phyloP scores from a whole-genome alignment of 2,797 vertebrate genomes.

The Craterocephalus amniculus region DNA sequence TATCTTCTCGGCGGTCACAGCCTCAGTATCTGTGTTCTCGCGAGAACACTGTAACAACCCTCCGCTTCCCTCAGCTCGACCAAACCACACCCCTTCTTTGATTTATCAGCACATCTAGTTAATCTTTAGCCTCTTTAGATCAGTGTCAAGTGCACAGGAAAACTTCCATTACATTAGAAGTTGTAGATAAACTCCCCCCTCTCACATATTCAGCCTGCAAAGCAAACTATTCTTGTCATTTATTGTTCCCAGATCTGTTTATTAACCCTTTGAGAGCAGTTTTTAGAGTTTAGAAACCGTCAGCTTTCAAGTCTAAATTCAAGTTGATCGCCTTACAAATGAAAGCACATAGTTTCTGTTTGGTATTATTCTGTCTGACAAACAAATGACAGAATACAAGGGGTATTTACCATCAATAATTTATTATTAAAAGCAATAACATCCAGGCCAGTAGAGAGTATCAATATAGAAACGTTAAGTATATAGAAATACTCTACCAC shows the following conservation, averaged over 20 bases:
- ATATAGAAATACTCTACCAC: constrained; percentile 5
- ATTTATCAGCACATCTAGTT: constrained; percentile 8
- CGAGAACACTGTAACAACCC: constrained; percentile 53
- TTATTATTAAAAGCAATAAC: constrained; percentile 55
- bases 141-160: background rate
- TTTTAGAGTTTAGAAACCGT: background rate
- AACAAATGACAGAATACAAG: constrained; percentile 1
- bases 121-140: constrained; percentile 1
- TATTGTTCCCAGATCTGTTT: background rate
- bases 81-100: constrained; percentile 67
- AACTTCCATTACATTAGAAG: background rate
- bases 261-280: too few relatives aligned
- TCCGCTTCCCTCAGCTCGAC: background rate
- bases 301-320: background rate
- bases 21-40: constrained; percentile 68
- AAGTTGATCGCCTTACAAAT: too few relatives aligned
- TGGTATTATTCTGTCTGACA: background rate
- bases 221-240: background rate
- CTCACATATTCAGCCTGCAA: background rate
- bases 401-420: constrained; percentile 25
- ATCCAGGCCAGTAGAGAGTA: constrained; percentile 22
- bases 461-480: constrained; percentile 40
- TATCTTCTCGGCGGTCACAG: constrained; percentile 41
- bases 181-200: background rate
- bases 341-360: background rate